These are phyloP conservation scores for Theropithecus gelada DNA, from an alignment of 2,113 vertebrate species.

Conservation along the genomic window DNA sequence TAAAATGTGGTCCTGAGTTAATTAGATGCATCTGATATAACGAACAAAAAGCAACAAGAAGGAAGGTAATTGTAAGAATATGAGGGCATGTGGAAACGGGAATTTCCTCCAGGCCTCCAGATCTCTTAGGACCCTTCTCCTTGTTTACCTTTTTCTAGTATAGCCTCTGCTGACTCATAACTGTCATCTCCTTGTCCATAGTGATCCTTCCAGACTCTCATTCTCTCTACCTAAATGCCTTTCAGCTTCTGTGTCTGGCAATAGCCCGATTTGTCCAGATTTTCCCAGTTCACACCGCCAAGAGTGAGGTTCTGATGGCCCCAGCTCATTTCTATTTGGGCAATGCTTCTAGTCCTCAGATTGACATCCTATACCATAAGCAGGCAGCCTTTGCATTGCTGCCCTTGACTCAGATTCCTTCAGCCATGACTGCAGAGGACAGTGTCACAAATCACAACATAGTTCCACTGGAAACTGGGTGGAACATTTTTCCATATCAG, in stretches of 20 bases:
- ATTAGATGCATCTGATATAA: neutral
- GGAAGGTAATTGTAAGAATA: neutral
- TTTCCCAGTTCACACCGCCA: neutral
- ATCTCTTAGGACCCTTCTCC: neutral
- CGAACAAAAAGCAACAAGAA: neutral
- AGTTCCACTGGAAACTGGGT: neutral
- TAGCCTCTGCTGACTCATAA: neutral
- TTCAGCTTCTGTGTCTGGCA: neutral
- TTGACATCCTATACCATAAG: neutral
- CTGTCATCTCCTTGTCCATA: neutral
- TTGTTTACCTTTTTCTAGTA: neutral
- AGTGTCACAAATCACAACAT: neutral
- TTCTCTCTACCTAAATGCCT: neutral
- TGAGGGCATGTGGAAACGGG: neutral
- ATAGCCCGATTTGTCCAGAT: neutral
- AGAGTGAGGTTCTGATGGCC: neutral
- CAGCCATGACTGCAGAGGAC: neutral
- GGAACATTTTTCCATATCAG: neutral
- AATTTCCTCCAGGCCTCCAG: neutral
- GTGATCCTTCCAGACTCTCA: neutral
- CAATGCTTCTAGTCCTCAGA: neutral
- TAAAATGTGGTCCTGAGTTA: neutral
- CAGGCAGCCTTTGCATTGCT: neutral
- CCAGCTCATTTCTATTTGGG: neutral
- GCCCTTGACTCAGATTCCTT: neutral